These are phyloP conservation scores for Ornithoptera alexandrae DNA, from an alignment of 2,888 invertebrate genomes.

Conservation along the genomic window DNA sequence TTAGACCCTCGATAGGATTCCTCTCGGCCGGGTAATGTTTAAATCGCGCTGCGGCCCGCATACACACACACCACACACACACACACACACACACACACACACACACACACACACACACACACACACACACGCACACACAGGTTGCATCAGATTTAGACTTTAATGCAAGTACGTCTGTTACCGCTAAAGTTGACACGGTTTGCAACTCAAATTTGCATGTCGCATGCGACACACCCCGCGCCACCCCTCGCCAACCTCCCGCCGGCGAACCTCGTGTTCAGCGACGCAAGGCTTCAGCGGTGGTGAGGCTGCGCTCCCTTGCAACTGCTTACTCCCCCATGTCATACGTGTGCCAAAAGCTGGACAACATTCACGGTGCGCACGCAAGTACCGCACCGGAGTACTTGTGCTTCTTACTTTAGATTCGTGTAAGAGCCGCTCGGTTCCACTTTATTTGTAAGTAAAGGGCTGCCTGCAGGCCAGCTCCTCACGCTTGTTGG, in stretches of 20 bases:
- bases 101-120: too few relatives aligned
- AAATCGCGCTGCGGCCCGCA: background rate
- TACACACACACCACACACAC: too few relatives aligned
- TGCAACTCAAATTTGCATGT: slow-evolving; percentile 44
- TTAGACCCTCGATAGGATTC: too few relatives aligned
- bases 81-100: too few relatives aligned
- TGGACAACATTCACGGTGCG: slow-evolving; percentile 23
- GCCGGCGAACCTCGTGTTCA: too few relatives aligned
- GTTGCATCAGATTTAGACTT: slow-evolving; percentile 34
- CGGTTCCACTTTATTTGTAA: too few relatives aligned
- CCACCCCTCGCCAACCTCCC: too few relatives aligned
- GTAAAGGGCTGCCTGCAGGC: slow-evolving; percentile 39
- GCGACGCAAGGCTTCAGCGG: slow-evolving; percentile 39
- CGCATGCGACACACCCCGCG: too few relatives aligned
- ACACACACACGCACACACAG: too few relatives aligned
- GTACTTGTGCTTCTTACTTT: slow-evolving; percentile 22
- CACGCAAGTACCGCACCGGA: slow-evolving; percentile 21
- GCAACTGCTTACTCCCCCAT: slow-evolving; percentile 43
- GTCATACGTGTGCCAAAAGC: slow-evolving; percentile 59
- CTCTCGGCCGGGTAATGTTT: background rate
- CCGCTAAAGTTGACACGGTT: slow-evolving; percentile 45
- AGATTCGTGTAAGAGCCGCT: background rate
- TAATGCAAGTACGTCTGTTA: slow-evolving; percentile 46
- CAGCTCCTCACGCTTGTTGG: slow-evolving; percentile 73
- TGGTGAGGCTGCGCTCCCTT: slow-evolving; percentile 34